Evolutionary conservation across 2,888 invertebrate species (phyloP), one percentile per base, ranked within the genome.

Genomic region (Calliopum simillimum): DNA sequence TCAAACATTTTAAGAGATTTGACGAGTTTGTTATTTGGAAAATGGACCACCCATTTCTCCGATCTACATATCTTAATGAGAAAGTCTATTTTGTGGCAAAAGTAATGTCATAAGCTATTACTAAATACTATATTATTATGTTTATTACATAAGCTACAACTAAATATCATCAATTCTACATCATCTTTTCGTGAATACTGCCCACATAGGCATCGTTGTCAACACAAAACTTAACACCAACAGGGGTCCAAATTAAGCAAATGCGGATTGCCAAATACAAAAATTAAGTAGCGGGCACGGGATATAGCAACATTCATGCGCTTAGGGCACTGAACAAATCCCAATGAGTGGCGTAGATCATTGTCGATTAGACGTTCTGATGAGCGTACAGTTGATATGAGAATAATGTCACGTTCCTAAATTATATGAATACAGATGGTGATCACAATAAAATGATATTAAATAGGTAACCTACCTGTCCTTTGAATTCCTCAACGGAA

Each of bases 251-350:
- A 82, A 3, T 85, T 82, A 23, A 96, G 84, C 33, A 95, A 85
- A 78, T 90, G 88, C 0, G 97, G 96, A 87, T 96, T 94, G 56
- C 97, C 97, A 76, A 97, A 89, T 64, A 98, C 88, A 49, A 97
- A 88, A 5, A 94, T 88, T 33, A 96, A 87, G 8, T 92, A 90
- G 11, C 85, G 82, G 1, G 96, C 94, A 75, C 98, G 89, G 0
- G 96, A 96, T 62, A 97, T 88, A 1, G 96, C 93, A 0, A 98
- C 98, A 86, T 98, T 98, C 78, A 97, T 88, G 71, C 97, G 89
- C 82, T 93, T 93, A 0, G 93, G 91, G 75, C 91, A 91, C 21
- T 89, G 88, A 1, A 95, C 88, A 80, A 95, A 95, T 2, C 94
- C 94, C 44, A 95, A 84, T n/a, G 88, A 85, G 75, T 89, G 87